These are phyloP conservation scores for Lineus longissimus DNA, from an alignment of 1,140 invertebrate species.

Conservation along the genomic window DNA sequence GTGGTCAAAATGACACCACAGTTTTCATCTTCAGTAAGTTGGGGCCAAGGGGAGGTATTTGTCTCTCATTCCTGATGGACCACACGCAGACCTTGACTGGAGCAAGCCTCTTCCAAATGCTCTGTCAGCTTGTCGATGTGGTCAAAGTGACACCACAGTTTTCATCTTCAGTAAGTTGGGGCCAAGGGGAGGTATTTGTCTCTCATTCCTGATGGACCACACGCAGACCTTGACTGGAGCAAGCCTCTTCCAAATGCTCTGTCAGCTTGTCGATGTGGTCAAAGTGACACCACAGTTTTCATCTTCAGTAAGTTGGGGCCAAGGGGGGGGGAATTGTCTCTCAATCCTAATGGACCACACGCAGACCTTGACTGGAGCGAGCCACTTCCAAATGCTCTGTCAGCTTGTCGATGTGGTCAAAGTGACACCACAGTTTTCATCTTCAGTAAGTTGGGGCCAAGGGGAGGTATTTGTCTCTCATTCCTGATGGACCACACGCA, in stretches of 20 bases:
- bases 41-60: neutral
- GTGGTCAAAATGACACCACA: slow-evolving; percentile 1
- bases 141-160: slow-evolving; percentile 3
- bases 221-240: neutral
- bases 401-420: neutral
- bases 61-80: neutral
- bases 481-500: neutral
- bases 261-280: neutral
- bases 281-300: slow-evolving; percentile 5
- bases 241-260: neutral
- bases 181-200: neutral
- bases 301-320: neutral
- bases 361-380: neutral
- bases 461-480: neutral
- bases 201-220: neutral
- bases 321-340: neutral
- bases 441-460: neutral
- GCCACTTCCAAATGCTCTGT: neutral
- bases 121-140: neutral
- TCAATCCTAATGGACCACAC: neutral
- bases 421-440: slow-evolving; percentile 4
- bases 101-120: neutral
- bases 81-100: neutral
- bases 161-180: neutral
- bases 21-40: slow-evolving; percentile 4